Base-by-base conservation (phyloP, 2,888 invertebrate genomes). In the Apamea monoglypha region DNA sequence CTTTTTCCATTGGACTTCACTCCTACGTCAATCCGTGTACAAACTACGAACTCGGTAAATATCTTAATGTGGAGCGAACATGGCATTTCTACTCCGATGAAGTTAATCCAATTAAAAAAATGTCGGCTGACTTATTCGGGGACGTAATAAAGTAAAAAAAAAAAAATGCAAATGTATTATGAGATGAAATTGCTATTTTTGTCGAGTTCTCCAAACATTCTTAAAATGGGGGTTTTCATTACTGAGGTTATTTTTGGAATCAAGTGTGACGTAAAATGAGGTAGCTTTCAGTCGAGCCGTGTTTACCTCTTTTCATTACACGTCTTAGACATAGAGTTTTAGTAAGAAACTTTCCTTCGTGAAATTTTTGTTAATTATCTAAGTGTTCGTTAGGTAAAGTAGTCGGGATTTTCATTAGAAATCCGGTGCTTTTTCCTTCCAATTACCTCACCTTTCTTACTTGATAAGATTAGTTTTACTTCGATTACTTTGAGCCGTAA, bases 151-250 rank as follows among this genome's bases (percentile, higher is more conserved):
- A 71, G 66, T 77, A 68, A 78, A 74, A 79, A 56, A 74, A 79
- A 56, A 82, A 77, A 82, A 74, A 78, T 80, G 76, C 69, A 80
- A 81, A 87, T 82, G 71, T 78, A 74, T 71, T 81, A 80, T 67
- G 36, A 78, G 59, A 21, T 69, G 66, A 59, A 80, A 78, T 66
- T 76, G 64, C 73, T 81, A 86, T 81, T 86, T 74, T 80, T 36
- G 84, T 74, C 68, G 66, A 64, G 77, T 72, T 72, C 80, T 86
- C 74, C 74, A 84, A 87, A 87, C 77, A 83, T 79, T 88, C 80
- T 84, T 82, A 74, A 85, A 90, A 90, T 79, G 85, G 61, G 85
- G 78, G 88, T 90, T 90, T 92, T 91, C 89, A 91, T 91, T 90
- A 88, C 76, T 68, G 47, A 81, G 83, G 84, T 84, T 89, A 89